A percentile compares a stretch with the other conserved stretches of the same genome.
phyloP scores from a whole-genome alignment of 37 sponge, comb jelly and placozoan genomes.

The Eunapius fragilis region DNA sequence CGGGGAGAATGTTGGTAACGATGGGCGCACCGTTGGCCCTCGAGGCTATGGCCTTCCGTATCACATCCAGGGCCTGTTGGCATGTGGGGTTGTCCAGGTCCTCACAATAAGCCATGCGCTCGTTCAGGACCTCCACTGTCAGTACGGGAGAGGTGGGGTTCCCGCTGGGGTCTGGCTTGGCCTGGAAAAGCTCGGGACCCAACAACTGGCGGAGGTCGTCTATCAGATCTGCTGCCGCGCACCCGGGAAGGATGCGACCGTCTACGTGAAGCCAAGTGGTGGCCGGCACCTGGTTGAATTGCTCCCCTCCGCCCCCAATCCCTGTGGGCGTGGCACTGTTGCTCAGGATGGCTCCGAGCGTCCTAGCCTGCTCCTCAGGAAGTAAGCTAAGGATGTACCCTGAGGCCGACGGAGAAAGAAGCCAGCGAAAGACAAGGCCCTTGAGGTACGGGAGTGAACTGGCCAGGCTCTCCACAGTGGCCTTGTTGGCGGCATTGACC shows the following conservation, averaged over 20 bases:
- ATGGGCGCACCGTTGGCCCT: constrained; percentile 63
- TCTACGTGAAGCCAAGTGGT: constrained; percentile 62
- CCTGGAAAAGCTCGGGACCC: constrained; percentile 43
- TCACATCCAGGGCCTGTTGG: constrained; percentile 30
- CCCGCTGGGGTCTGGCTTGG: constrained; percentile 5
- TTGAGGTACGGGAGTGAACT: constrained; percentile 44
- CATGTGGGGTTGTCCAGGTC: constrained; percentile 36
- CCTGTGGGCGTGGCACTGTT: constrained; percentile 79
- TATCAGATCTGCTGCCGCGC: constrained; percentile 53
- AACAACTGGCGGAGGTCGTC: constrained; percentile 64
- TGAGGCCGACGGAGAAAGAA: constrained; percentile 57
- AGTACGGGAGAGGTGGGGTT: constrained; percentile 43
- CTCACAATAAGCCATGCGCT: constrained; percentile 31
- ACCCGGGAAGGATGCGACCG: constrained; percentile 73
- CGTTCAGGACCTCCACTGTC: constrained; percentile 33
- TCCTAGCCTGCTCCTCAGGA: constrained; percentile 37
- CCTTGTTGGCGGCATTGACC: constrained; percentile 32
- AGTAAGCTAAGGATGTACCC: constrained; percentile 40
- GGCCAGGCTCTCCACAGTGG: constrained; percentile 54
- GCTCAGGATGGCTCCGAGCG: constrained; percentile 59
- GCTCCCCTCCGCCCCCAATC: constrained; percentile 52
- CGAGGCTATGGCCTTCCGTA: constrained; percentile 19
- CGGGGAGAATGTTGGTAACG: constrained; percentile 50
- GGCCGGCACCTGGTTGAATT: constrained; percentile 81
- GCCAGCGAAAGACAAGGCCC: constrained; percentile 26